Conservation (phyloP, 1,140 invertebrate genomes). For the Cataglyphis hispanica region DNA sequence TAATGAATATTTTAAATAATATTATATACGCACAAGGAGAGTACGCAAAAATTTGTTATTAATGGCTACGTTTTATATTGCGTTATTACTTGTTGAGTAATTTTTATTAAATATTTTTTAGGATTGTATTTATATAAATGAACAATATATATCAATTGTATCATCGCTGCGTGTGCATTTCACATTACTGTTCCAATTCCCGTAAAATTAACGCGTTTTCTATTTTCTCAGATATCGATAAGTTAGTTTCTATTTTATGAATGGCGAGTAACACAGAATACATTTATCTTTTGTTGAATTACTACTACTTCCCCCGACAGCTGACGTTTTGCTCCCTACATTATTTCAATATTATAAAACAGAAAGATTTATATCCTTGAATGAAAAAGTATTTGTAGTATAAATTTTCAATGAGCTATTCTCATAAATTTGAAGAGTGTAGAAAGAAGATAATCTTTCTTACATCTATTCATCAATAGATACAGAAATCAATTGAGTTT, state of each 20-base stretch:
- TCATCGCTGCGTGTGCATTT: neutral
- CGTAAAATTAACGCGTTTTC: neutral
- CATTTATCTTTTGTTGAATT: neutral
- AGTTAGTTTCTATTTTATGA: constrained; percentile 21
- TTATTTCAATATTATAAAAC: constrained; percentile 5
- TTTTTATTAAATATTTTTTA: too few relatives aligned
- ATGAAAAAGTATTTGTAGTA: neutral
- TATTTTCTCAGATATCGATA: constrained; percentile 31
- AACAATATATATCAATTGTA: neutral
- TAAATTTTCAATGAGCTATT: neutral
- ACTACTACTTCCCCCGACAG: neutral
- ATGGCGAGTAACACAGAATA: neutral
- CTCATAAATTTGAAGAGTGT: neutral
- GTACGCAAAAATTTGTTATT: neutral
- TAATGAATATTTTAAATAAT: neutral
- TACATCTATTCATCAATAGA: neutral
- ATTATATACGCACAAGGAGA: neutral
- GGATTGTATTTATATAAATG: neutral
- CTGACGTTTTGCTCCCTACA: neutral
- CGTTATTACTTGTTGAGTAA: neutral
- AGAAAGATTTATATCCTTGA: neutral
- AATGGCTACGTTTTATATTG: neutral
- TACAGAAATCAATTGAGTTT: neutral
- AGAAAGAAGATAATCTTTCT: neutral
- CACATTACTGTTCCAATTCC: neutral